phyloP scores from a whole-genome alignment of 2,113 vertebrate genomes.

The Morone chrysops region DNA sequence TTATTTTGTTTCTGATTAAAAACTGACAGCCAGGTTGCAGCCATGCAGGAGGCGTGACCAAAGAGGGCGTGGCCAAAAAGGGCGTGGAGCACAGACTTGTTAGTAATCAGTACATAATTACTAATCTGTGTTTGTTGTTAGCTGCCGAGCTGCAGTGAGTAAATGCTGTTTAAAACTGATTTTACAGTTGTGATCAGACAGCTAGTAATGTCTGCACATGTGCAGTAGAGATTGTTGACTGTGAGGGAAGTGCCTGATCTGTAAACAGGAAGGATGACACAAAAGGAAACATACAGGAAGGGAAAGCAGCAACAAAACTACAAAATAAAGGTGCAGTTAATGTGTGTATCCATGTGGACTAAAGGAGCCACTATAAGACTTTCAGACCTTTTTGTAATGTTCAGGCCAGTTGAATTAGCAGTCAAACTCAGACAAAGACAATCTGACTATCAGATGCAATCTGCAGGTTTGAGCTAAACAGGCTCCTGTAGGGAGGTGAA shows the following conservation, averaged over 20 bases:
- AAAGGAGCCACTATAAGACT: too few species aligned
- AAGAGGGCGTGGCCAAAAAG: neutral
- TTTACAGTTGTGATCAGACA: neutral
- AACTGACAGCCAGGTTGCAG: constrained; percentile 12
- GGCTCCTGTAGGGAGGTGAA: too few species aligned
- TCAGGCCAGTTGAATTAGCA: too few species aligned
- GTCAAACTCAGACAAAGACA: too few species aligned
- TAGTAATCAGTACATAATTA: constrained; percentile 5
- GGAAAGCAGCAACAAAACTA: neutral
- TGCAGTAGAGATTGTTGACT: neutral
- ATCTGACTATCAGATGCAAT: too few species aligned
- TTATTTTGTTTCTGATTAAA: neutral
- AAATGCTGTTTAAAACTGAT: neutral
- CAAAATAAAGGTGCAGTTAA: neutral
- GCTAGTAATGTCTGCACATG: neutral
- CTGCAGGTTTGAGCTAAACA: too few species aligned
- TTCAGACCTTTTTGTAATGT: too few species aligned
- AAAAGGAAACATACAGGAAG: neutral
- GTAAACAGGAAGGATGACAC: neutral
- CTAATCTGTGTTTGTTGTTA: neutral
- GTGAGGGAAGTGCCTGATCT: neutral
- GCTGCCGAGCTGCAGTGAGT: neutral
- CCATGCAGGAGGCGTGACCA: constrained; percentile 42
- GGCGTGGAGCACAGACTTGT: neutral
- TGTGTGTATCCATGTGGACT: too few species aligned